Conservation (phyloP, 2,113 vertebrate genomes). For the Diglossa brunneiventris region DNA sequence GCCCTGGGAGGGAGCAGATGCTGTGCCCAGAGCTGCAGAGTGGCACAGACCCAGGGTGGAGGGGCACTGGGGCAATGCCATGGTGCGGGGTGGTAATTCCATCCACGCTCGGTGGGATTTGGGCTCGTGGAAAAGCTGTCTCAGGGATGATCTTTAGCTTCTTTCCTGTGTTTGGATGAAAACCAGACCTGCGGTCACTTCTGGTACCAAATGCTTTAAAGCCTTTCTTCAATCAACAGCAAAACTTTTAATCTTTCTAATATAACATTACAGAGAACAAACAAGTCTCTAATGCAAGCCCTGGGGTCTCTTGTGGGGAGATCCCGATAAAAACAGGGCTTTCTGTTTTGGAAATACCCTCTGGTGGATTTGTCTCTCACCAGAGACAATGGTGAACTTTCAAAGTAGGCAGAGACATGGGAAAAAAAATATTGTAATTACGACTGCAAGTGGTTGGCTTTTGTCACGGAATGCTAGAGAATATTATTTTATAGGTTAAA, state of each 20-base stretch:
- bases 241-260: slow-evolving; percentile 45
- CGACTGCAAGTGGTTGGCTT: slow-evolving; percentile 13
- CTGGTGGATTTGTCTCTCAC: slow-evolving; percentile 50
- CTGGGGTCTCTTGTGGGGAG: slow-evolving; percentile 35
- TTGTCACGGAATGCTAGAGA: not conserved
- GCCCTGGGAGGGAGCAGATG: not conserved
- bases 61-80: fast-evolving
- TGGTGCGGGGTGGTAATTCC: not conserved
- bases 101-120: not conserved
- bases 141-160: slow-evolving; percentile 15
- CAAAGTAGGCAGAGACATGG: slow-evolving; percentile 42
- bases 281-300: slow-evolving; percentile 45
- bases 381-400: slow-evolving; percentile 53
- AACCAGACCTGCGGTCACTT: slow-evolving; percentile 43
- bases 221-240: slow-evolving; percentile 3
- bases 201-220: slow-evolving; percentile 38
- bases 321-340: slow-evolving; percentile 46
- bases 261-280: slow-evolving; percentile 58
- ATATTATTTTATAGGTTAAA: slow-evolving; percentile 20
- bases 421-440: slow-evolving; percentile 3
- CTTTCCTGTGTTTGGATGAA: slow-evolving; percentile 5
- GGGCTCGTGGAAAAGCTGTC: not conserved
- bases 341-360: slow-evolving; percentile 69
- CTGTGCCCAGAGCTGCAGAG: fast-evolving
- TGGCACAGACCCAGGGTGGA: fast-evolving